Percentiles rank a stretch among this genome's conserved stretches.
Conservation (phyloP, 2,113 vertebrate species). For the Megaceryle maxima region DNA sequence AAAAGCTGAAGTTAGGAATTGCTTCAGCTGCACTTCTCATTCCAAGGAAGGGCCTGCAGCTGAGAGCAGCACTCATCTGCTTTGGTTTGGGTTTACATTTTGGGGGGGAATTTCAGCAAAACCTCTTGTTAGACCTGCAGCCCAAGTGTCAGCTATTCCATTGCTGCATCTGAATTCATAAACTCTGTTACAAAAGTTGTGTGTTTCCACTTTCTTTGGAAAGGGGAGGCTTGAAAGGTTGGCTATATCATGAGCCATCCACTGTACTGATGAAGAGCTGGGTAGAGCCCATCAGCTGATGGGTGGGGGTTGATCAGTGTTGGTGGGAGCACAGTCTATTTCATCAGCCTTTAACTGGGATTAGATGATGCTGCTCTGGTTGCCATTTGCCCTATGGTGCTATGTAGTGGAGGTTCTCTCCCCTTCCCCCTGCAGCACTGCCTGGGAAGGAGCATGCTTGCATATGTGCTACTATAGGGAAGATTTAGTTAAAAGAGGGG, state of each 20-base stretch:
- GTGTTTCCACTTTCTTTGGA: background rate
- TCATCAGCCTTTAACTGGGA: background rate
- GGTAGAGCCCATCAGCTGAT: background rate
- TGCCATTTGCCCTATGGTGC: background rate
- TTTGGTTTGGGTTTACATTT: background rate
- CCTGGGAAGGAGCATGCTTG: background rate
- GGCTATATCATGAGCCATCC: accelerated
- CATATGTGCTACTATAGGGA: background rate
- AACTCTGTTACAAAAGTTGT: background rate
- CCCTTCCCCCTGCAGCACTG: background rate
- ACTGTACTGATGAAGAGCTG: background rate
- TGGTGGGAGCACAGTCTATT: background rate
- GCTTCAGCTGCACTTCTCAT: conserved; percentile 32
- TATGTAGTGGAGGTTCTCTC: background rate
- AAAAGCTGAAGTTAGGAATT: conserved; percentile 42
- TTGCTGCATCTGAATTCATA: background rate
- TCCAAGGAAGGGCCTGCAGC: conserved; percentile 19
- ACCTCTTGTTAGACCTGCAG: background rate
- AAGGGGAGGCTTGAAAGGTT: background rate
- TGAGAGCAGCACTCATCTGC: background rate
- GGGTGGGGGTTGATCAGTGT: background rate
- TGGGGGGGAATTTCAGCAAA: background rate
- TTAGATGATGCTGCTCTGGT: background rate
- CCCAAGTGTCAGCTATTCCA: background rate
- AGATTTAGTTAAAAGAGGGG: background rate